Conservation (phyloP, 2,797 vertebrate species). For the Natrix natrix region DNA sequence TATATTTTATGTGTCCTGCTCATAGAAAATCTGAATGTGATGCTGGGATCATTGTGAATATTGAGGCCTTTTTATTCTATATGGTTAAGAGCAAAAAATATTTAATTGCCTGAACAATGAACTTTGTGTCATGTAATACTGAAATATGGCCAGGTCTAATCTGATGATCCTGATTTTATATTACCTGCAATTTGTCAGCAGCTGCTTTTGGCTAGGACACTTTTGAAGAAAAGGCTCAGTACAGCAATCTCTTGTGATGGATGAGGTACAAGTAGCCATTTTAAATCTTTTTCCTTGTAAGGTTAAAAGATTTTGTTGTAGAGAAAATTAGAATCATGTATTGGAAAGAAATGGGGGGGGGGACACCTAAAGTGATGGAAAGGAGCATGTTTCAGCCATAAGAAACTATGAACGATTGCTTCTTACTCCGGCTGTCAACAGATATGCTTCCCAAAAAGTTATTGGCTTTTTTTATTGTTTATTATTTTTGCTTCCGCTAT, state of each 20-base stretch:
- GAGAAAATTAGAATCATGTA: conserved; percentile 9
- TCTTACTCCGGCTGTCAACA: neutral
- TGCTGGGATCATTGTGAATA: neutral
- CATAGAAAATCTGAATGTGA: neutral
- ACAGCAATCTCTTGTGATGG: conserved; percentile 11
- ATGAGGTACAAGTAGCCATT: conserved; percentile 27
- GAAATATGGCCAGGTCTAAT: accelerated
- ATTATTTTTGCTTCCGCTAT: neutral
- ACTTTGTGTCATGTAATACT: neutral
- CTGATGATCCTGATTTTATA: neutral
- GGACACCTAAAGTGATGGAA: neutral
- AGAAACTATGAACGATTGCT: neutral
- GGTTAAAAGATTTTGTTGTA: conserved; percentile 50
- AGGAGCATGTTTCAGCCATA: neutral
- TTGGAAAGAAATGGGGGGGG: neutral
- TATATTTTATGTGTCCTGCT: neutral
- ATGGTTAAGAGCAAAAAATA: neutral
- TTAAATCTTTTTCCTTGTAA: conserved; percentile 35
- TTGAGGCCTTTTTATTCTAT: accelerated
- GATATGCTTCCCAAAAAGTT: neutral
- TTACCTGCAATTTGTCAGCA: neutral
- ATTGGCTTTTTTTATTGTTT: neutral
- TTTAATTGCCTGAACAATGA: neutral
- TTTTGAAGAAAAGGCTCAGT: neutral
- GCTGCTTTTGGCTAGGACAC: conserved; percentile 7